Percentiles rank a stretch among this genome's conserved stretches.
Conservation (phyloP, 2,888 invertebrate genomes). For the Caenorhabditis zanzibari region DNA sequence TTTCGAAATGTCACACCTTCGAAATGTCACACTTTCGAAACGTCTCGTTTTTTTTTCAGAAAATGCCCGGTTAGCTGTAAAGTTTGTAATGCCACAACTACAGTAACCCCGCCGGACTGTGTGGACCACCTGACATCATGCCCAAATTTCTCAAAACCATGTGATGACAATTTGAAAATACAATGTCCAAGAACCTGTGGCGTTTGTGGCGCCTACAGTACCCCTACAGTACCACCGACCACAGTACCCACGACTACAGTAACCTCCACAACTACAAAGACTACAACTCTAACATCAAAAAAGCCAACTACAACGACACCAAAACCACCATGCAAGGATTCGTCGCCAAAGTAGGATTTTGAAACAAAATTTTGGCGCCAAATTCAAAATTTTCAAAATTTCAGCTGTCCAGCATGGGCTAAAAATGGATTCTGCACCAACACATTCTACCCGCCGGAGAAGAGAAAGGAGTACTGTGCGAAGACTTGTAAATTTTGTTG, state of each 20-base stretch:
- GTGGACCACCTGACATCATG: background rate
- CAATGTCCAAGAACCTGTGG: background rate
- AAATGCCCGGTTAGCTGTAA: background rate
- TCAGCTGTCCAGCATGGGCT: constrained; percentile 48
- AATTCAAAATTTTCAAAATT: constrained; percentile 6
- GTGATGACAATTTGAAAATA: background rate
- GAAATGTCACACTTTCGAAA: background rate
- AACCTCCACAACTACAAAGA: background rate
- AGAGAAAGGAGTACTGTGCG: constrained; percentile 41
- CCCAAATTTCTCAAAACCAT: constrained; percentile 1
- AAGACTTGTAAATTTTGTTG: constrained; percentile 49
- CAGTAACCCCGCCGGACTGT: constrained; percentile 2
- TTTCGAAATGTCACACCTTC: no score
- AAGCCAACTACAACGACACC: background rate
- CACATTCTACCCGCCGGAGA: constrained; percentile 48
- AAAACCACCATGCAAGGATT: constrained; percentile 4
- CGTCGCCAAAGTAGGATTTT: constrained; percentile 25
- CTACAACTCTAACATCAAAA: background rate
- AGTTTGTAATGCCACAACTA: background rate
- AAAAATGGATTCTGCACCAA: constrained; percentile 58
- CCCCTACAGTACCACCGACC: background rate
- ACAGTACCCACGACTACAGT: background rate
- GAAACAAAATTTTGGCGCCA: background rate
- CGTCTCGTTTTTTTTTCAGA: no score
- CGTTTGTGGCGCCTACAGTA: background rate